These are phyloP conservation scores for Nymphalis io DNA, from an alignment of 1,140 invertebrate species.

Conservation along the genomic window DNA sequence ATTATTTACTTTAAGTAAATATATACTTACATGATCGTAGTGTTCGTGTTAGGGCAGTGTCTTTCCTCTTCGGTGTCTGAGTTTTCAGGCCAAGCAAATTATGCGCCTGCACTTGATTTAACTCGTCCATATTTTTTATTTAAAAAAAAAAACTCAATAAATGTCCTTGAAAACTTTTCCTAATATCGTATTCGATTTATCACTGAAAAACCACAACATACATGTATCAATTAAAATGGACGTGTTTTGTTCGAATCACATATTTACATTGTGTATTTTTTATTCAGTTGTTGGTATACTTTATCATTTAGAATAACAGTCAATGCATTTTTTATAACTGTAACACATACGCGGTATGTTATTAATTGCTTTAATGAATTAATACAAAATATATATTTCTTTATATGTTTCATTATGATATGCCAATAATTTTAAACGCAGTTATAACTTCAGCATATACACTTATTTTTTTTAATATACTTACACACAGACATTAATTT, in stretches of 20 bases:
- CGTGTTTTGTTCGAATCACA: background rate
- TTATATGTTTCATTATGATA: background rate
- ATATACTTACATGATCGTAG: slow-evolving; percentile 65
- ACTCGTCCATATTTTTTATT: slow-evolving; percentile 47
- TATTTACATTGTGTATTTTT: background rate
- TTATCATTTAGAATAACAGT: slow-evolving; percentile 1
- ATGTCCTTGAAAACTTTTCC: background rate
- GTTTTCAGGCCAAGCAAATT: slow-evolving; percentile 66
- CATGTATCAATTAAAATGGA: background rate
- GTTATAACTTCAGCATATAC: background rate
- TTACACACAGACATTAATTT: no score
- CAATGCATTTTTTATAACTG: background rate
- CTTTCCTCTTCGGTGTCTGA: slow-evolving; percentile 44
- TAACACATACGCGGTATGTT: background rate
- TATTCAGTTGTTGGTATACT: background rate
- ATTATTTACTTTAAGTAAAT: background rate
- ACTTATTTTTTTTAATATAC: background rate
- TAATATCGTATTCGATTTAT: background rate
- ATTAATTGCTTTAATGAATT: no score
- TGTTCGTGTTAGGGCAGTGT: slow-evolving; percentile 56
- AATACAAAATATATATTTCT: no score
- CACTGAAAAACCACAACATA: background rate
- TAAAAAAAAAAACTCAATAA: background rate
- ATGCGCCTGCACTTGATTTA: slow-evolving; percentile 63
- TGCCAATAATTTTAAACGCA: background rate